Evolutionary conservation across 2,888 invertebrate genomes (phyloP).

Genomic region (Drosophila mimica): DNA sequence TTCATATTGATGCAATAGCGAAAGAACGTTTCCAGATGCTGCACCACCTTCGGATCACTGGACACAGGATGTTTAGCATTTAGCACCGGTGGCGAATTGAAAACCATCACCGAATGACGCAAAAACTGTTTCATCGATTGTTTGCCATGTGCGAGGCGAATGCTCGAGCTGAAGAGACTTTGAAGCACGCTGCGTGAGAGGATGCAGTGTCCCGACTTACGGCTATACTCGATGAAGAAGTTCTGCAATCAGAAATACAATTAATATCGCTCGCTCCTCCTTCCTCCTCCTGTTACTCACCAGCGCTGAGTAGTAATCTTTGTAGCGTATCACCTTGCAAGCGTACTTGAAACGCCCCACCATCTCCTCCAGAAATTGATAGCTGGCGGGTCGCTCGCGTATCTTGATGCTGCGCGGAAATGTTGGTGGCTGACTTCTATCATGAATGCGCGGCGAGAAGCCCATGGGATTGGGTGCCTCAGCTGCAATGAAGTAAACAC

Average conservation of each 20-base stretch:
- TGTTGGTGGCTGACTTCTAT: constrained; percentile 97
- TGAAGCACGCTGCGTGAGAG: constrained; percentile 96
- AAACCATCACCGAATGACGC: constrained; percentile 93
- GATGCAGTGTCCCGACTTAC: constrained; percentile 93
- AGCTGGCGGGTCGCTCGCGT: constrained; percentile 88
- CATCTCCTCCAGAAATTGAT: constrained; percentile 93
- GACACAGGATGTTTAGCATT: constrained; percentile 89
- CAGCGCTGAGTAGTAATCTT: constrained; percentile 92
- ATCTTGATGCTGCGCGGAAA: constrained; percentile 98
- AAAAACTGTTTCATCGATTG: constrained; percentile 90
- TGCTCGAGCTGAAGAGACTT: constrained; percentile 88
- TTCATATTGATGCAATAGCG: constrained; percentile 90
- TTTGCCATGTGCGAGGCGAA: constrained; percentile 84
- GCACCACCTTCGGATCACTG: constrained; percentile 87
- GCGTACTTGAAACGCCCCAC: constrained; percentile 92
- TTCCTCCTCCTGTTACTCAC: constrained; percentile 85
- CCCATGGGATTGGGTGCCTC: constrained; percentile 94
- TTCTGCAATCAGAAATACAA: constrained; percentile 87
- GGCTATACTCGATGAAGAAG: constrained; percentile 97
- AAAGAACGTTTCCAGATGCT: constrained; percentile 95
- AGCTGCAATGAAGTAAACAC: constrained; percentile 56
- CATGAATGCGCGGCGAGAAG: constrained; percentile 98
- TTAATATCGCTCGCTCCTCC: background rate
- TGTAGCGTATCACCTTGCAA: constrained; percentile 91
- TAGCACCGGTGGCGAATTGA: constrained; percentile 96